Evolutionary conservation across 2,888 invertebrate genomes (phyloP), one percentile per base, ranked within the genome.

Genomic region (Chromoteleia sp.): DNA sequence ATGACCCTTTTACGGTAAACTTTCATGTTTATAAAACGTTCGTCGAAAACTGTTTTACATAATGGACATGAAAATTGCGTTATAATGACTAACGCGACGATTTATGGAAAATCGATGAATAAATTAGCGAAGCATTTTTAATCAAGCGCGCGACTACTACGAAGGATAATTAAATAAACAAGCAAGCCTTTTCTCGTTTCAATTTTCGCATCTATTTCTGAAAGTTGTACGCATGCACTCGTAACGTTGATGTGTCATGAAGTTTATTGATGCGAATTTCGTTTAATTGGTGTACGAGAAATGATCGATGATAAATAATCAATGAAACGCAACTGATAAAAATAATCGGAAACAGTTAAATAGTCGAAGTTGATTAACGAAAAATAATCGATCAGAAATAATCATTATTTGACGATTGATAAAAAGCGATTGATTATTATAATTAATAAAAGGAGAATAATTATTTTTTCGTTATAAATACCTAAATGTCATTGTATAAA

Each of bases 51-150:
- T 43, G 25, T 43, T 68, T 76, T 68, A 58, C 67, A 59, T 76
- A 68, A 76, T 68, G 43, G 52, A 76, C 68, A 43, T 52, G 76
- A 52, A 76, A 67, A 76, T 76, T 76, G 59, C 76, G 59, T 59
- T 68, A 59, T 68, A 76, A 68, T 59, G 59, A 59, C 68, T 76
- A 50, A 43, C 59, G 15, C 48, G 33, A 25, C 58, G 58, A 56
- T 75, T 75, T 67, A 75, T 75, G 48, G 56, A 58, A 67, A 75
- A 75, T 56, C 50, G 41, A 14, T 14, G 48, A 25, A 67, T 67
- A 58, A 41, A 67, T 75, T 65, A 74, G 39, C 36, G 25, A 3
- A 14, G 0, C 10, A 21, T 30, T 50, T 50, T 59, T 30, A 45
- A 36, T 50, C 12, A 52, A 36, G 0, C 33, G 14, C n/a, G 33